A percentile compares a stretch with the other conserved stretches of the same genome.
Evolutionary conservation across 2,113 vertebrate species (phyloP).

Genomic region (Axis porcinus): DNA sequence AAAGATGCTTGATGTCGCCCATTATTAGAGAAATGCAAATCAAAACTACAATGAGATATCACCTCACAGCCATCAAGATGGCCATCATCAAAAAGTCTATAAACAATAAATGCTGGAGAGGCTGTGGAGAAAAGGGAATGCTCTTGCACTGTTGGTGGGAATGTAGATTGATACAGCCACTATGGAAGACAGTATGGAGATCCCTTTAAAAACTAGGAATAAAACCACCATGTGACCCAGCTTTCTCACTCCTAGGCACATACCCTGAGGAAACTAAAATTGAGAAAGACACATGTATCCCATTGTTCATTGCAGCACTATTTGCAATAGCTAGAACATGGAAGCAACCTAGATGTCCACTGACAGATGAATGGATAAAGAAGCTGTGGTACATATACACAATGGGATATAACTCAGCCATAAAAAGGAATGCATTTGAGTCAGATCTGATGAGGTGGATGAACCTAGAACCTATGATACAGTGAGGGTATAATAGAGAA

Average conservation of each 20-base stretch:
- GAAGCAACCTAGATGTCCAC: too few species aligned
- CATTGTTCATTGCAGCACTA: too few species aligned
- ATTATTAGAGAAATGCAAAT: background rate
- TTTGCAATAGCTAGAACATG: too few species aligned
- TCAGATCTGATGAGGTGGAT: background rate
- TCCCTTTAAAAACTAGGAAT: too few species aligned
- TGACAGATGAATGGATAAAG: too few species aligned
- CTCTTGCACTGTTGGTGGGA: background rate
- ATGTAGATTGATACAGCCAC: too few species aligned
- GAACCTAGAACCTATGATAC: background rate
- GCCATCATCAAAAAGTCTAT: background rate
- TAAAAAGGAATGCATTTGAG: background rate
- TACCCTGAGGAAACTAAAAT: too few species aligned
- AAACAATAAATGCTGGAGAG: background rate
- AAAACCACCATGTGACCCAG: too few species aligned
- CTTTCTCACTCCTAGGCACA: too few species aligned
- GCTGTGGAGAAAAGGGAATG: background rate
- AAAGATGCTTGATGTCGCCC: accelerated
- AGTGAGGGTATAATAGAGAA: background rate
- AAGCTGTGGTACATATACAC: background rate
- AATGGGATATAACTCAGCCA: background rate
- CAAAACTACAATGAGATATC: background rate
- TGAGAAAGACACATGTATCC: too few species aligned
- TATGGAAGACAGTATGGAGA: too few species aligned
- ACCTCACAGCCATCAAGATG: background rate